Percentiles rank a stretch among this genome's conserved stretches.
These are phyloP conservation scores for Turdus rufiventris DNA, from an alignment of 2,113 vertebrate genomes.

Conservation along the genomic window DNA sequence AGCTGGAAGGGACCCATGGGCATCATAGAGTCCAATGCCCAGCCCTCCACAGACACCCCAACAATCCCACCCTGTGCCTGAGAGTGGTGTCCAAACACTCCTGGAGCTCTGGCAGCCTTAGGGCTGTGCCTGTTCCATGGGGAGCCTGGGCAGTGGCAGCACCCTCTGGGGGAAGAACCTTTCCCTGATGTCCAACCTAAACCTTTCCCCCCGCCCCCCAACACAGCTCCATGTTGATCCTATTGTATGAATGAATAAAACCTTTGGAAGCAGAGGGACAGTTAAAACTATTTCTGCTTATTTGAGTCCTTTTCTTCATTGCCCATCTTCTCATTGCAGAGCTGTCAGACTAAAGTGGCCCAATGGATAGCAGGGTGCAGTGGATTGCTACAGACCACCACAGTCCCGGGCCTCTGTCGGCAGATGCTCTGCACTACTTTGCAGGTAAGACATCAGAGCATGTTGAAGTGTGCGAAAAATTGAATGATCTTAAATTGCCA, in stretches of 20 bases:
- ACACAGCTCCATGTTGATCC: neutral
- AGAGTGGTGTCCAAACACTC: accelerated
- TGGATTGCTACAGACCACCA: neutral
- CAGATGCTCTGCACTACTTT: slow-evolving; percentile 65
- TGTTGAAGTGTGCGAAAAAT: neutral
- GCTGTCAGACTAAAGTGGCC: slow-evolving; percentile 51
- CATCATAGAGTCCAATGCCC: neutral
- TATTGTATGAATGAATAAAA: neutral
- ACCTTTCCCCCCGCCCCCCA: no score
- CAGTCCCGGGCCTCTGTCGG: slow-evolving; percentile 31
- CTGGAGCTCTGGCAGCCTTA: neutral
- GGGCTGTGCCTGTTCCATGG: neutral
- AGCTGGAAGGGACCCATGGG: neutral
- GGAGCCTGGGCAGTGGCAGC: neutral
- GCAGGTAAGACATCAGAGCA: slow-evolving; percentile 70
- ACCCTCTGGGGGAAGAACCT: neutral
- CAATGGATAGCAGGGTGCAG: slow-evolving; percentile 60
- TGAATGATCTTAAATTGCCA: neutral
- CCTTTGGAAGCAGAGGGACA: neutral
- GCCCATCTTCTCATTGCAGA: slow-evolving; percentile 57
- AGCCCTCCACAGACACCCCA: neutral
- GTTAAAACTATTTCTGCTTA: neutral
- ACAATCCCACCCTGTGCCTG: neutral
- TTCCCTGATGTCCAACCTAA: neutral
- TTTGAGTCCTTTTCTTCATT: neutral